Evolutionary conservation across 1,140 invertebrate genomes (phyloP).

Genomic region (Pachypeltis micranthus): DNA sequence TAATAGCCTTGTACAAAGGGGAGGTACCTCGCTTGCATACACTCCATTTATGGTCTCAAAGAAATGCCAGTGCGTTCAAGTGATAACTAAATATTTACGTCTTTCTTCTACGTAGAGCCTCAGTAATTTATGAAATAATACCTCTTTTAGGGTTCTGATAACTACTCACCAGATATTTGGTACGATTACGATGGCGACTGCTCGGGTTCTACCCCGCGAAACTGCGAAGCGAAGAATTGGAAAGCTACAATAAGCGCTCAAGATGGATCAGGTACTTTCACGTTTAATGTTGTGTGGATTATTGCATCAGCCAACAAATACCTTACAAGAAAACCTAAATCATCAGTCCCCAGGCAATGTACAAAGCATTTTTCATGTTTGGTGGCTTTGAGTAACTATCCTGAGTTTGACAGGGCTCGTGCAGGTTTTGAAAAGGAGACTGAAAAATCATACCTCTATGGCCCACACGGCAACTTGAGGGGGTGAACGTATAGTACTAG

Average conservation of each 20-base stretch:
- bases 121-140: neutral
- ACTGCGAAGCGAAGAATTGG: slow-evolving; percentile 15
- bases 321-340: neutral
- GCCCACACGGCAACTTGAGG: too few relatives aligned
- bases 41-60: neutral
- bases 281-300: neutral
- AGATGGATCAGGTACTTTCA: slow-evolving; percentile 19
- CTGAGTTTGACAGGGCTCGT: too few relatives aligned
- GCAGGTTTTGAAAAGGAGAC: too few relatives aligned
- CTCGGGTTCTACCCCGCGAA: slow-evolving; percentile 1
- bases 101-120: neutral
- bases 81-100: neutral
- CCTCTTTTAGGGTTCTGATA: slow-evolving; percentile 6
- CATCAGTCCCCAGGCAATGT: neutral
- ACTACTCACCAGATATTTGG: slow-evolving; percentile 6
- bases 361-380: neutral
- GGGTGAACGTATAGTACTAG: too few relatives aligned
- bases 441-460: too few relatives aligned
- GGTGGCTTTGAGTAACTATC: too few relatives aligned
- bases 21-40: neutral
- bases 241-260: slow-evolving; percentile 11
- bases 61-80: neutral
- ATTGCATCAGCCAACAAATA: neutral
- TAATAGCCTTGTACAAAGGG: too few relatives aligned
- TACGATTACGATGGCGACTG: slow-evolving; percentile 14